These are phyloP conservation scores for Bombus waltoni DNA, from an alignment of 1,140 invertebrate species.

Conservation along the genomic window DNA sequence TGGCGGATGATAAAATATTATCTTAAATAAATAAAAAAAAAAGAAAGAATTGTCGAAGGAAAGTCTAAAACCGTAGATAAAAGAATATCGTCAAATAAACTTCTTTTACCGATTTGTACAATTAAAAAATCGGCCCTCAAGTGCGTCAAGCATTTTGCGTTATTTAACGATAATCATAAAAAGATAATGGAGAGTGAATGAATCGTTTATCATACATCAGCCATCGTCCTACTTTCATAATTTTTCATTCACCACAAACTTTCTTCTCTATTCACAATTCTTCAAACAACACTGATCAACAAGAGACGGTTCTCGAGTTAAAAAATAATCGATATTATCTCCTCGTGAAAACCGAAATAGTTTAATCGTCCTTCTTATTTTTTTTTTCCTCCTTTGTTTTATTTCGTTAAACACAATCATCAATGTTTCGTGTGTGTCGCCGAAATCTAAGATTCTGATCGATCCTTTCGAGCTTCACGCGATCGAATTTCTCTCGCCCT, in stretches of 20 bases:
- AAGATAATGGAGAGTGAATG: too few species aligned
- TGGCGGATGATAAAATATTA: slow-evolving; percentile 38
- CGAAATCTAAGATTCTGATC: not conserved
- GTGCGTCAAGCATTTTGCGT: not conserved
- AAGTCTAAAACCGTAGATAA: not conserved
- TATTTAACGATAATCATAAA: not conserved
- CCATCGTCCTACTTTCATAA: slow-evolving; percentile 58
- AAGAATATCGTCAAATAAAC: not conserved
- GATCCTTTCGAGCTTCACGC: not conserved
- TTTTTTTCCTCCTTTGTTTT: too few species aligned
- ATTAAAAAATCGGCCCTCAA: not conserved
- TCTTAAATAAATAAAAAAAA: not conserved
- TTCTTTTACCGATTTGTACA: not conserved
- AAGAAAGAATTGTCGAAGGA: not conserved
- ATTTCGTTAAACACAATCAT: not conserved
- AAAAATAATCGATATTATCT: slow-evolving; percentile 7
- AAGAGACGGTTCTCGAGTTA: slow-evolving; percentile 17
- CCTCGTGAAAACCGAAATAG: slow-evolving; percentile 8
- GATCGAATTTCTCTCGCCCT: slow-evolving; percentile 9
- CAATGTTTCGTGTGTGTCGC: not conserved
- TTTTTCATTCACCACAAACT: slow-evolving; percentile 3
- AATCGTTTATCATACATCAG: slow-evolving; percentile 40
- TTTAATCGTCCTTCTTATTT: not conserved
- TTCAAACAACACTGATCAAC: slow-evolving; percentile 25
- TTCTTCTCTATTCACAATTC: not conserved